Conservation (phyloP, 1,140 invertebrate species). For the Penaeus japonicus region DNA sequence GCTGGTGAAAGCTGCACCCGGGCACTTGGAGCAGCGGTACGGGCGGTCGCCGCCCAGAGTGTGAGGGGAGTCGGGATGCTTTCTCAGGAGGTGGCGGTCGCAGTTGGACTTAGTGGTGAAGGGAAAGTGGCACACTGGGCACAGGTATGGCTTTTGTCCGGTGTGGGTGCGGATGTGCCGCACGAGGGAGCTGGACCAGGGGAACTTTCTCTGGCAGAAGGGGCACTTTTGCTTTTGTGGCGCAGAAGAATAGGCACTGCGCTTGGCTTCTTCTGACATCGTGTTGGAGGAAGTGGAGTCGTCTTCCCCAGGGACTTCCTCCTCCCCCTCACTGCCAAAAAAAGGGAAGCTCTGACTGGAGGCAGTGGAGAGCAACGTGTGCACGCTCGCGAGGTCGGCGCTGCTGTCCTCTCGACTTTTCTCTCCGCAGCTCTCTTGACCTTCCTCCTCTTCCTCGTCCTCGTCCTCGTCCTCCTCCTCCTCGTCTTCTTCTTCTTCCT, state of each 20-base stretch:
- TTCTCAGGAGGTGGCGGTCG: conserved; percentile 89
- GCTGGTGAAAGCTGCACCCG: conserved; percentile 85
- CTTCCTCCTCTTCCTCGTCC: conserved; percentile 61
- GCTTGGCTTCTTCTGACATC: conserved; percentile 73
- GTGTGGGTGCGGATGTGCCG: conserved; percentile 93
- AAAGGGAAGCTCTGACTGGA: conserved; percentile 72
- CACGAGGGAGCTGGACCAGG: conserved; percentile 92
- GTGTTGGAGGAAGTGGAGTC: conserved; percentile 41
- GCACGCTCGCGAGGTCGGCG: conserved; percentile 78
- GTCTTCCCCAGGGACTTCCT: conserved; percentile 61
- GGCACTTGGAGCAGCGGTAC: conserved; percentile 84
- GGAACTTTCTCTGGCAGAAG: conserved; percentile 90
- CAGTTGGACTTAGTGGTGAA: conserved; percentile 98
- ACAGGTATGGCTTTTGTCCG: conserved; percentile 95
- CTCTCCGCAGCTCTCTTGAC: conserved; percentile 28
- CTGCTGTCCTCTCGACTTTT: conserved; percentile 39
- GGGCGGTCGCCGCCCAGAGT: conserved; percentile 75
- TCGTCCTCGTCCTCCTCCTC: conserved; percentile 31
- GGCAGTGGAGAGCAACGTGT: conserved; percentile 80
- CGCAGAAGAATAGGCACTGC: conserved; percentile 94
- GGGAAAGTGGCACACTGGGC: conserved; percentile 86
- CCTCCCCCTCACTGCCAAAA: conserved; percentile 59
- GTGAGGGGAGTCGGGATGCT: conserved; percentile 76
- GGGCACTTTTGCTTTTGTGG: conserved; percentile 89
- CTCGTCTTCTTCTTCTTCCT: conserved; percentile 51